These are phyloP conservation scores for Notodonta ziczac DNA, from an alignment of 2,888 invertebrate genomes.

Conservation along the genomic window DNA sequence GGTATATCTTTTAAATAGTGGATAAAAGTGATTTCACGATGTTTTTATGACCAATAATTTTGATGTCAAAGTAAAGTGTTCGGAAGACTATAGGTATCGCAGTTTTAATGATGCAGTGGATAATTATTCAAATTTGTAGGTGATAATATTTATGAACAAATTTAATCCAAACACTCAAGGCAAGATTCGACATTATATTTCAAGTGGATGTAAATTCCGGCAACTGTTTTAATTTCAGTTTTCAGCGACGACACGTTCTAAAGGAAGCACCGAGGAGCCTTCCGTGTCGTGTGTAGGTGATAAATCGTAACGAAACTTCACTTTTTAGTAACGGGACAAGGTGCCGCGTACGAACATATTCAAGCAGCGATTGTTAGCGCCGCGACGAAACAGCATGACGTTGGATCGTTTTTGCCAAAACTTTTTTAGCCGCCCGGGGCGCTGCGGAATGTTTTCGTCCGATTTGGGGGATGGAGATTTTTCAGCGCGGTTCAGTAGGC, in stretches of 20 bases:
- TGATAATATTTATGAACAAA: neutral
- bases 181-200: constrained; percentile 24
- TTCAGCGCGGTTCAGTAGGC: constrained; percentile 81
- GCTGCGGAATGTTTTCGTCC: constrained; percentile 75
- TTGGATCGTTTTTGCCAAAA: constrained; percentile 49
- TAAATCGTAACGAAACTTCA: constrained; percentile 76
- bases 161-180: neutral
- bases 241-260: constrained; percentile 57
- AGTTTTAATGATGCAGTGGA: no score
- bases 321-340: constrained; percentile 82
- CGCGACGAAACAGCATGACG: constrained; percentile 33
- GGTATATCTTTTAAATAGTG: no score
- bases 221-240: constrained; percentile 64
- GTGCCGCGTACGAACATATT: constrained; percentile 73
- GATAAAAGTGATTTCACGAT: no score
- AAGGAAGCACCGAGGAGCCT: constrained; percentile 60
- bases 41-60: no score
- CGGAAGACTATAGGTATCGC: no score
- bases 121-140: no score
- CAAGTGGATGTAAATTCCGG: constrained; percentile 35
- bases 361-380: constrained; percentile 69
- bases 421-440: constrained; percentile 60
- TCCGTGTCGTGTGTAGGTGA: constrained; percentile 74
- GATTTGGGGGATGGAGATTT: constrained; percentile 79
- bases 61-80: no score